A percentile compares a stretch with the other conserved stretches of the same genome.
phyloP scores from a whole-genome alignment of 1,140 invertebrate genomes.

The Paramacrobiotus metropolitanus region DNA sequence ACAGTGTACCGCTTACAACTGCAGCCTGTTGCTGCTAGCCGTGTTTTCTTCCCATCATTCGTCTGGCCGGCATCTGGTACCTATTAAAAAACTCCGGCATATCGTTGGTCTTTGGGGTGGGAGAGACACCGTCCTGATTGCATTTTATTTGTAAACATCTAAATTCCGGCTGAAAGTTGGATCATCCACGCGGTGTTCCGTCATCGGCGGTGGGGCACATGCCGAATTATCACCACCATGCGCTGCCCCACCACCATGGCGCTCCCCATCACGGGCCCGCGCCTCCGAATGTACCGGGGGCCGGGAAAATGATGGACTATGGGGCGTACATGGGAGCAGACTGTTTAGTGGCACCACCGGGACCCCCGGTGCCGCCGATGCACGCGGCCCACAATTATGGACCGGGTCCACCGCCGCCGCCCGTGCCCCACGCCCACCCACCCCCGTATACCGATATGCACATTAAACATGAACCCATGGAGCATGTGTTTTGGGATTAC shows the following conservation, averaged over 20 bases:
- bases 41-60: no score
- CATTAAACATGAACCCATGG: conserved; percentile 3
- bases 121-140: no score
- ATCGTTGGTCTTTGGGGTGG: no score
- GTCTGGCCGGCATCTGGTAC: no score
- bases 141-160: no score
- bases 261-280: no score
- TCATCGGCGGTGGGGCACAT: neutral
- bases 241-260: neutral
- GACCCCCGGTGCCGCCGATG: neutral
- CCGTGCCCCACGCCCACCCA: neutral
- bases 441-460: neutral
- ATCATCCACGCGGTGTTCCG: neutral
- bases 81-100: no score
- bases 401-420: neutral
- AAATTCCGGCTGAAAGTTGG: neutral
- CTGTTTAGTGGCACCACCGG: no score
- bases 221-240: neutral
- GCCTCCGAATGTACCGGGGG: neutral
- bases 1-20: no score
- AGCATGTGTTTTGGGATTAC: neutral
- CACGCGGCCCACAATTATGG: neutral
- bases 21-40: no score
- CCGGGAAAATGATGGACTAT: neutral
- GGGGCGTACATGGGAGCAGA: neutral